Conservation (phyloP, 2,888 invertebrate species). For the Hirtodrosophila alboralis region DNA sequence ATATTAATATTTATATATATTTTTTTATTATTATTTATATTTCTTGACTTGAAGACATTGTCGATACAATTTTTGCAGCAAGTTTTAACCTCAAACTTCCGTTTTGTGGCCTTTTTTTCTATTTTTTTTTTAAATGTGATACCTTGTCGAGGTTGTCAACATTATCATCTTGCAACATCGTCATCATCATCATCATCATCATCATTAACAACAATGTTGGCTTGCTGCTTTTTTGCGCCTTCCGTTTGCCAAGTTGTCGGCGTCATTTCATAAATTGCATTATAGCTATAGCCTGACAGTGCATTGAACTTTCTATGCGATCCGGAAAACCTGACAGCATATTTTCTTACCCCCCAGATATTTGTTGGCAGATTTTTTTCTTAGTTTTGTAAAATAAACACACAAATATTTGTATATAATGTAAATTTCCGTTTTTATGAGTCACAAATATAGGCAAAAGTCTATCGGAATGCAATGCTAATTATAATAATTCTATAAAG, state of each 20-base stretch:
- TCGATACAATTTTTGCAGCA: neutral
- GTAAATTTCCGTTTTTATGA: too few species aligned
- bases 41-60: constrained; percentile 12
- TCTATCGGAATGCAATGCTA: too few species aligned
- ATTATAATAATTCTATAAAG: too few species aligned
- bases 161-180: constrained; percentile 8
- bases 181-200: constrained; percentile 5
- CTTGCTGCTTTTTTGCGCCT: constrained; percentile 11
- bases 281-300: constrained; percentile 34
- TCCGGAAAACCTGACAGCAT: constrained; percentile 51
- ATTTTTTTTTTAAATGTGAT: constrained; percentile 27
- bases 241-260: constrained; percentile 27
- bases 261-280: constrained; percentile 68
- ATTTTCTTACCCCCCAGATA: constrained; percentile 4
- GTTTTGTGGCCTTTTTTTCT: constrained; percentile 37
- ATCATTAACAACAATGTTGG: constrained; percentile 7
- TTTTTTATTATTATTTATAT: constrained; percentile 9
- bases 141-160: constrained; percentile 17
- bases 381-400: too few species aligned
- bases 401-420: too few species aligned
- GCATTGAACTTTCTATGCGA: constrained; percentile 57
- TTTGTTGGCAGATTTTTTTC: constrained; percentile 23
- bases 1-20: neutral
- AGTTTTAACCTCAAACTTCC: constrained; percentile 47
- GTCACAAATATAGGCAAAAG: too few species aligned